phyloP scores from a whole-genome alignment of 2,888 invertebrate genomes.

The Synergus gifuensis region DNA sequence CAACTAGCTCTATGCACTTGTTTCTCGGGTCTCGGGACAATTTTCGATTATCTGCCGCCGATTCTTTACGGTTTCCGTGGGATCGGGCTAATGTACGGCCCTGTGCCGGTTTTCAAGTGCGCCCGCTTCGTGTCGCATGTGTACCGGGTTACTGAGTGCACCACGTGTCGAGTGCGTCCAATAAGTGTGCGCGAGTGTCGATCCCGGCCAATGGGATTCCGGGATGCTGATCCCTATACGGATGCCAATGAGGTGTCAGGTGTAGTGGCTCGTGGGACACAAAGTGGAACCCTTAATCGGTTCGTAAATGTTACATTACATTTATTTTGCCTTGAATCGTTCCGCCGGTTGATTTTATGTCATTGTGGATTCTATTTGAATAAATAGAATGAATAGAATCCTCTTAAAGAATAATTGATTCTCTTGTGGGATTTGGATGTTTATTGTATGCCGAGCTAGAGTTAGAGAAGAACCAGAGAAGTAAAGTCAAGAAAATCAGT shows the following conservation, averaged over 20 bases:
- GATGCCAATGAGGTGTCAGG: conserved; percentile 52
- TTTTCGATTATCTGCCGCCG: not conserved
- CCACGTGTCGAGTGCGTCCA: conserved; percentile 66
- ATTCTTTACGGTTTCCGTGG: not conserved
- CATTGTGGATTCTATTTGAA: not conserved
- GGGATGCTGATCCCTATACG: conserved; percentile 60
- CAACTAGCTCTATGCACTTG: conserved; percentile 47
- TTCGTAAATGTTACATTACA: conserved; percentile 57
- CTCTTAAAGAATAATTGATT: too few relatives aligned
- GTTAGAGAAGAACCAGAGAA: too few relatives aligned
- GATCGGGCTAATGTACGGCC: conserved; percentile 7
- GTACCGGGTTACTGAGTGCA: conserved; percentile 52
- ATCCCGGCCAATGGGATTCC: conserved; percentile 65
- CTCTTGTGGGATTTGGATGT: too few relatives aligned
- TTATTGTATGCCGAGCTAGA: too few relatives aligned
- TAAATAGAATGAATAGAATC: too few relatives aligned
- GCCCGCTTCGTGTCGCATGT: conserved; percentile 27
- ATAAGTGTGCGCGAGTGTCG: conserved; percentile 63
- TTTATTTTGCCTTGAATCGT: not conserved
- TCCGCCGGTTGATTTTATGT: not conserved
- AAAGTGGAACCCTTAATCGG: conserved; percentile 50
- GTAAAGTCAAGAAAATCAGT: too few relatives aligned
- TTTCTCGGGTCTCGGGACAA: conserved; percentile 39
- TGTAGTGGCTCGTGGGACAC: conserved; percentile 6
- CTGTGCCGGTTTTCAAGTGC: conserved; percentile 38